A percentile compares a stretch with the other conserved stretches of the same genome.
Conservation (phyloP, 2,797 vertebrate genomes). For the Pitangus sulphuratus region DNA sequence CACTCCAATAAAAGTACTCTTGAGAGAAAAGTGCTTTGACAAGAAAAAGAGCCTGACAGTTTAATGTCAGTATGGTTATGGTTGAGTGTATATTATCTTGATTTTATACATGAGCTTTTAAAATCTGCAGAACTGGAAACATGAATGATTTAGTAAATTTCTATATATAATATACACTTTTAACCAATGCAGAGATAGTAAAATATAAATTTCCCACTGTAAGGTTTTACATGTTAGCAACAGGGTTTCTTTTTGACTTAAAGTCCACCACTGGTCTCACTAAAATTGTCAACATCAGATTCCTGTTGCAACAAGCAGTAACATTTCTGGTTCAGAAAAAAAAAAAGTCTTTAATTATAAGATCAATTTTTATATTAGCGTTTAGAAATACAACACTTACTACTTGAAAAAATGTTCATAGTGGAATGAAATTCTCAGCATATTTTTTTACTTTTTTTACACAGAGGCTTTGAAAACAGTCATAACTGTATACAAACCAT, state of each 20-base stretch:
- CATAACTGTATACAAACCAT: not conserved
- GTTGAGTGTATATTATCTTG: not conserved
- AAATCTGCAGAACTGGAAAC: not conserved
- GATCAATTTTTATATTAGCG: not conserved
- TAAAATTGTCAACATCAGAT: not conserved
- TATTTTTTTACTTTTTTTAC: not conserved
- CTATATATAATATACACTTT: not conserved
- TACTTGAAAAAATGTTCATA: not conserved
- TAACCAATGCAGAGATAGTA: not conserved
- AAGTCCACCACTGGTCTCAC: not conserved
- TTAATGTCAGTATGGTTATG: not conserved
- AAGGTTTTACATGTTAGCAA: not conserved
- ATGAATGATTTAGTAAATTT: not conserved
- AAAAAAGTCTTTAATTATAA: not conserved
- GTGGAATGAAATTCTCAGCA: not conserved
- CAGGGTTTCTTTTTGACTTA: not conserved
- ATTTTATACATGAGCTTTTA: not conserved
- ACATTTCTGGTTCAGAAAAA: not conserved
- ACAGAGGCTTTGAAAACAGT: not conserved
- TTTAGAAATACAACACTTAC: not conserved
- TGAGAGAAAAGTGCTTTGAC: not conserved
- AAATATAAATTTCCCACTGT: not conserved
- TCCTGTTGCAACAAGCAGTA: not conserved
- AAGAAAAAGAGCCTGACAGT: not conserved
- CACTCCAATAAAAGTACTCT: not conserved